phyloP scores from a whole-genome alignment of 1,140 invertebrate species.

The Carposina sasakii region DNA sequence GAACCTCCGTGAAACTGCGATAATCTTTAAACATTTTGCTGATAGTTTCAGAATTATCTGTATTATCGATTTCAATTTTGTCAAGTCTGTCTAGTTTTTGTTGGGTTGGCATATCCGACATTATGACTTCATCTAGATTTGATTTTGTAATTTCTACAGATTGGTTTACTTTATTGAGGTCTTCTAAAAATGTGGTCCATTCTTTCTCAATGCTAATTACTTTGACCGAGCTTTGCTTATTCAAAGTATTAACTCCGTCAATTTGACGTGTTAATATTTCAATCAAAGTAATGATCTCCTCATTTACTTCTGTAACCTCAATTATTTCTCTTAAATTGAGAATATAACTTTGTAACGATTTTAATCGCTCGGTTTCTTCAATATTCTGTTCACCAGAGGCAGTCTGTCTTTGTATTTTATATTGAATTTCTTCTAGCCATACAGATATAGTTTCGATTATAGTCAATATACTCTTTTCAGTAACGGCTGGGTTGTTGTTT shows the following conservation, averaged over 20 bases:
- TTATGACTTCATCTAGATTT: slow-evolving; percentile 73
- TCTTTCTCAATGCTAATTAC: slow-evolving; percentile 76
- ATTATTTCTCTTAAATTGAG: slow-evolving; percentile 52
- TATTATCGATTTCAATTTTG: slow-evolving; percentile 76
- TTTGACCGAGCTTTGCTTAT: slow-evolving; percentile 74
- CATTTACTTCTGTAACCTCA: slow-evolving; percentile 55
- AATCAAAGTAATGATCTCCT: slow-evolving; percentile 61
- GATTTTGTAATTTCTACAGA: slow-evolving; percentile 72
- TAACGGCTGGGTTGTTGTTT: slow-evolving; percentile 74
- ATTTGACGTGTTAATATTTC: slow-evolving; percentile 63
- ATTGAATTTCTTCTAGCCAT: slow-evolving; percentile 88
- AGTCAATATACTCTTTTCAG: slow-evolving; percentile 80
- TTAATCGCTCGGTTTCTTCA: slow-evolving; percentile 45
- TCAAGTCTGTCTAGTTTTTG: slow-evolving; percentile 79
- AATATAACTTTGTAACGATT: slow-evolving; percentile 45
- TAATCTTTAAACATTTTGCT: slow-evolving; percentile 49
- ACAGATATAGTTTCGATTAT: slow-evolving; percentile 85
- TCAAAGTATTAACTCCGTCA: slow-evolving; percentile 75
- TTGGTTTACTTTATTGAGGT: slow-evolving; percentile 70
- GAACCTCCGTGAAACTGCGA: slow-evolving; percentile 41
- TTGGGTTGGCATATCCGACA: slow-evolving; percentile 74
- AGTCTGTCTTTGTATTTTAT: slow-evolving; percentile 76
- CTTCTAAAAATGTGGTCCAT: slow-evolving; percentile 81
- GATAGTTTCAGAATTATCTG: slow-evolving; percentile 38
- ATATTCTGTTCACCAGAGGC: slow-evolving; percentile 29